These are phyloP conservation scores for Eristalis pertinax DNA, from an alignment of 2,888 invertebrate species.

Conservation along the genomic window DNA sequence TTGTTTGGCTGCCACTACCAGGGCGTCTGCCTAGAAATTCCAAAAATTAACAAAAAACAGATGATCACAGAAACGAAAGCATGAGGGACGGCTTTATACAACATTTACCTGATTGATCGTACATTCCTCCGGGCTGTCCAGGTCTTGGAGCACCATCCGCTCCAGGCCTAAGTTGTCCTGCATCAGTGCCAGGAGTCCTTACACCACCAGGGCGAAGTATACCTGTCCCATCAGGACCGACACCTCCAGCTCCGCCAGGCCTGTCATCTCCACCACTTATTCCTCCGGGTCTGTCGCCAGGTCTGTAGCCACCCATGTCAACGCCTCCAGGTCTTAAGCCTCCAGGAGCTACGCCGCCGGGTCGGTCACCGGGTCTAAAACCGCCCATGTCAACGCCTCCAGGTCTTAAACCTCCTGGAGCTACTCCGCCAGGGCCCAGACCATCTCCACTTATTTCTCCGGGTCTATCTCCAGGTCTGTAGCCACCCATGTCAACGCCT, in stretches of 20 bases:
- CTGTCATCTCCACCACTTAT: conserved; percentile 19
- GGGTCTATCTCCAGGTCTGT: conserved; percentile 44
- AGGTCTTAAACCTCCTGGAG: conserved; percentile 17
- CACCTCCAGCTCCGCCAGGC: conserved; percentile 52
- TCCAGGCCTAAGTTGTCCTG: conserved; percentile 36
- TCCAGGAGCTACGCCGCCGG: conserved; percentile 8
- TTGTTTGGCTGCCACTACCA: conserved; percentile 29
- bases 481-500: conserved; percentile 15
- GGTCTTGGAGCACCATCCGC: conserved; percentile 21
- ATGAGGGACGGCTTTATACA: background rate
- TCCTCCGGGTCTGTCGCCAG: conserved; percentile 11
- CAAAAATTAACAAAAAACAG: background rate
- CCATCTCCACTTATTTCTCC: background rate
- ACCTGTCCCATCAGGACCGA: conserved; percentile 33
- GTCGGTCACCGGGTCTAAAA: conserved; percentile 32
- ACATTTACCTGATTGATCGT: background rate
- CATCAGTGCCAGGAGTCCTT: conserved; percentile 3
- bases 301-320: conserved; percentile 29
- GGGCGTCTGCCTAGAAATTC: background rate
- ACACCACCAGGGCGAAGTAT: background rate
- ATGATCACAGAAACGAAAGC: too few species aligned
- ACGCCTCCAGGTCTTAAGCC: conserved; percentile 41
- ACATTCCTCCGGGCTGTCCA: background rate
- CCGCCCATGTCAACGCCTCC: conserved; percentile 25
- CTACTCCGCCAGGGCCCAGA: conserved; percentile 41